These are phyloP conservation scores for Nyleta sp. DNA, from an alignment of 2,888 invertebrate genomes.

Conservation along the genomic window DNA sequence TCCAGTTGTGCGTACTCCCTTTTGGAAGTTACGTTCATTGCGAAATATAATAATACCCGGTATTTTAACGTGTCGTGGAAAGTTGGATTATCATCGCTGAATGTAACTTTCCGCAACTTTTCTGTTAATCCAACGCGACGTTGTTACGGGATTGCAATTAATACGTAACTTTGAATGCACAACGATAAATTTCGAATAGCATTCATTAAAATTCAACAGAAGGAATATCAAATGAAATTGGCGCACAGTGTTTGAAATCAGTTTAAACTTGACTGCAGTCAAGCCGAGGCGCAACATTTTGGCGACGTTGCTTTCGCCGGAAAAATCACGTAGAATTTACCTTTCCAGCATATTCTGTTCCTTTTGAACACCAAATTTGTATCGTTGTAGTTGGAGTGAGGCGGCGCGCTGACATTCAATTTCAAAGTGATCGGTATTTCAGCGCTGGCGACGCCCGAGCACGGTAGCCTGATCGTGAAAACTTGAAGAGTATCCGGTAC, in stretches of 20 bases:
- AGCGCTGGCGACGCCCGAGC: conserved; percentile 90
- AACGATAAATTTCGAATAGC: neutral
- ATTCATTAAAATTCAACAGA: conserved; percentile 1
- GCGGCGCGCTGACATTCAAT: conserved; percentile 90
- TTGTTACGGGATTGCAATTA: conserved; percentile 19
- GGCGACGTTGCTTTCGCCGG: too few species aligned
- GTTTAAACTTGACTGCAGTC: too few species aligned
- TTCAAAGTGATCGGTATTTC: conserved; percentile 92
- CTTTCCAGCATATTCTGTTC: conserved; percentile 94
- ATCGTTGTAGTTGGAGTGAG: conserved; percentile 87
- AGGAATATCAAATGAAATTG: too few species aligned
- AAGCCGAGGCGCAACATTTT: too few species aligned
- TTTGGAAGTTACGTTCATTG: conserved; percentile 49
- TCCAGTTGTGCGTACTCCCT: conserved; percentile 34
- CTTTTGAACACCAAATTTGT: conserved; percentile 90
- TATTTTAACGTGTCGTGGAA: conserved; percentile 35
- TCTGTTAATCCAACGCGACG: conserved; percentile 19
- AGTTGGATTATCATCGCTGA: conserved; percentile 43
- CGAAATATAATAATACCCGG: conserved; percentile 36
- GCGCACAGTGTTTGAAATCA: too few species aligned
- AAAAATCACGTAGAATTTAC: conserved; percentile 80
- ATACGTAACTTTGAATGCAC: neutral
- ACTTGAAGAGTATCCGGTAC: conserved; percentile 91
- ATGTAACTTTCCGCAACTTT: conserved; percentile 44
- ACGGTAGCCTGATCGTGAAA: conserved; percentile 91